Percentiles rank a stretch among this genome's conserved stretches.
These are phyloP conservation scores for Prenolepis imparis DNA, from an alignment of 2,888 invertebrate species.

Conservation along the genomic window DNA sequence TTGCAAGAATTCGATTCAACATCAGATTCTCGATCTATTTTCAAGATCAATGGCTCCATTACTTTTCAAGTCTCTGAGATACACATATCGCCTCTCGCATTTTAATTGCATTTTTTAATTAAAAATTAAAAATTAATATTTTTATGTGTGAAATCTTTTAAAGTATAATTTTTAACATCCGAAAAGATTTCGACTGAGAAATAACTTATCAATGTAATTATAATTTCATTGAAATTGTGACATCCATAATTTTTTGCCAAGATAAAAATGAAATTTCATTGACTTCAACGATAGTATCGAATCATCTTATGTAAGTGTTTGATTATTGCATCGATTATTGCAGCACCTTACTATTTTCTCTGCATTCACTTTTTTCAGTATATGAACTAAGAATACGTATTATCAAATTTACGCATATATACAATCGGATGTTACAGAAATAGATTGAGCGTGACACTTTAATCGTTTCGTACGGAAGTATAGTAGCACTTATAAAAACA, in stretches of 20 bases:
- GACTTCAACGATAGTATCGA: neutral
- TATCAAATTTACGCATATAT: neutral
- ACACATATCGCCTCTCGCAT: neutral
- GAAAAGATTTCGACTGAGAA: neutral
- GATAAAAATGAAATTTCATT: neutral
- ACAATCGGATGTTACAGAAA: neutral
- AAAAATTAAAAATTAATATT: neutral
- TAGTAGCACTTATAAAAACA: conserved; percentile 5
- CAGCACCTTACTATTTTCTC: neutral
- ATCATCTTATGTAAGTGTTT: neutral
- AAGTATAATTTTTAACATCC: neutral
- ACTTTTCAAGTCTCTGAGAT: neutral
- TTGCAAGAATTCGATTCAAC: conserved; percentile 61
- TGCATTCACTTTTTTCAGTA: neutral
- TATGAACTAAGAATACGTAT: neutral
- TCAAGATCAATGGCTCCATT: conserved; percentile 72
- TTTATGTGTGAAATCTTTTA: neutral
- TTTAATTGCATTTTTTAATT: neutral
- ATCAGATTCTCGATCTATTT: conserved; percentile 49
- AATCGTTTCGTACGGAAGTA: conserved; percentile 41
- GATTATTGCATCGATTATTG: neutral
- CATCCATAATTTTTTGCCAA: neutral
- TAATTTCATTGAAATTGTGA: conserved; percentile 10
- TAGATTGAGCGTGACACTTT: conserved; percentile 31
- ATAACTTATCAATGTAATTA: neutral